These are phyloP conservation scores for Caenorhabditis tropicalis DNA, from an alignment of 1,140 invertebrate species.

Conservation along the genomic window DNA sequence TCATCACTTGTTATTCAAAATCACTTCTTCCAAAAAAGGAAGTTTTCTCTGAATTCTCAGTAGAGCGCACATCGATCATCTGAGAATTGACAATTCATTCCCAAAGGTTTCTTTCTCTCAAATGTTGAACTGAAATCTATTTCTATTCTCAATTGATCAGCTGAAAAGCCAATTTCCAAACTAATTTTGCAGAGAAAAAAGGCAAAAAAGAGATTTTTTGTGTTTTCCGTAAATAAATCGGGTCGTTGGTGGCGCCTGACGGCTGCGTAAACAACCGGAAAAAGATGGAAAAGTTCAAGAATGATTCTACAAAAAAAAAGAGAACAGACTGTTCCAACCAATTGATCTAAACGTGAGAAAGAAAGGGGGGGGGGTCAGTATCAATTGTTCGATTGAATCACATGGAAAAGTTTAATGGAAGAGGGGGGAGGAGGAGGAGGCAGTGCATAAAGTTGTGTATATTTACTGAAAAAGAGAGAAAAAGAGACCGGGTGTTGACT, in stretches of 20 bases:
- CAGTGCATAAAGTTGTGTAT: neutral
- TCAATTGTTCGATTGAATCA: too few relatives aligned
- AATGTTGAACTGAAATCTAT: neutral
- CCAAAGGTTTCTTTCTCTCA: neutral
- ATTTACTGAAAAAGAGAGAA: neutral
- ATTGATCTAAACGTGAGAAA: too few relatives aligned
- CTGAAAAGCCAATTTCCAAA: neutral
- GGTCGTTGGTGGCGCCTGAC: neutral
- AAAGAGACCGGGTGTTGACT: neutral
- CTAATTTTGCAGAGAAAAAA: neutral
- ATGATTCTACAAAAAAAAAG: neutral
- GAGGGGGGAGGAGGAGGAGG: too few relatives aligned
- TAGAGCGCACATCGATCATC: slow-evolving; percentile 12
- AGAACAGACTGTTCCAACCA: neutral
- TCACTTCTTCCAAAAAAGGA: too few relatives aligned
- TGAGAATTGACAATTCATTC: neutral
- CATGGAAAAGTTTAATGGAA: too few relatives aligned
- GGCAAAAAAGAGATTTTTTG: neutral
- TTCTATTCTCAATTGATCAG: neutral
- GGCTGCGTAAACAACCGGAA: slow-evolving; percentile 14
- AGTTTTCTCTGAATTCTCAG: neutral
- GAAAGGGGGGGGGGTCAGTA: too few relatives aligned
- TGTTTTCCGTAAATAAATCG: slow-evolving; percentile 6
- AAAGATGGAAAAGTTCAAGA: neutral
- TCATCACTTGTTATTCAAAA: too few relatives aligned